These are phyloP conservation scores for Austrolebias charrua DNA, from an alignment of 2,797 vertebrate species.

Conservation along the genomic window DNA sequence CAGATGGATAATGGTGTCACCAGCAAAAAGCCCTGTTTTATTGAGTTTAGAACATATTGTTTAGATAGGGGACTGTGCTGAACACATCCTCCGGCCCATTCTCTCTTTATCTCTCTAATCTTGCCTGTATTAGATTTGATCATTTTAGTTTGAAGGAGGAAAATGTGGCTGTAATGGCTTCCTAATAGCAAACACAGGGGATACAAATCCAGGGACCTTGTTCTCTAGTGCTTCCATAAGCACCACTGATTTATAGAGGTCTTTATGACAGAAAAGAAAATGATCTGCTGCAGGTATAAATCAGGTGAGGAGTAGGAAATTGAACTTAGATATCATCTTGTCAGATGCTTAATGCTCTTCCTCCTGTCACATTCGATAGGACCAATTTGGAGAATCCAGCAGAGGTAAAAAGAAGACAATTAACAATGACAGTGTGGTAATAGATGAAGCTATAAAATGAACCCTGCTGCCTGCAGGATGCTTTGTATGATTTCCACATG, in stretches of 20 bases:
- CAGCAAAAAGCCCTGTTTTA: slow-evolving; percentile 94
- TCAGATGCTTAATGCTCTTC: slow-evolving; percentile 99
- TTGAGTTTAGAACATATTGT: slow-evolving; percentile 99
- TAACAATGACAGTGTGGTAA: slow-evolving; percentile 99
- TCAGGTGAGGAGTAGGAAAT: slow-evolving; percentile 99
- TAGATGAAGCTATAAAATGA: slow-evolving; percentile 99
- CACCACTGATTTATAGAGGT: slow-evolving; percentile 99
- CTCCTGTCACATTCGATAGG: slow-evolving; percentile 99
- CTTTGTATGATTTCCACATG: slow-evolving; percentile 99
- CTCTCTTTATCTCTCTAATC: slow-evolving; percentile 99
- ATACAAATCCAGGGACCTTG: slow-evolving; percentile 93
- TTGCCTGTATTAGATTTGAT: slow-evolving; percentile 99
- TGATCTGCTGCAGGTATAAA: slow-evolving; percentile 99
- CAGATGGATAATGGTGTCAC: slow-evolving; percentile 99
- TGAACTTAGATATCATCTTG: slow-evolving; percentile 99
- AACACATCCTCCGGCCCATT: slow-evolving; percentile 89
- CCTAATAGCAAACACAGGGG: slow-evolving; percentile 99
- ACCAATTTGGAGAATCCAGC: slow-evolving; percentile 99
- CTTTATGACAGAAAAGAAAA: slow-evolving; percentile 99
- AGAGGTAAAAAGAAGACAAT: slow-evolving; percentile 99
- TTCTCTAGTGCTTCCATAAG: slow-evolving; percentile 95
- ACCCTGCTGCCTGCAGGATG: slow-evolving; percentile 94
- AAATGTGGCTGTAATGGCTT: slow-evolving; percentile 99
- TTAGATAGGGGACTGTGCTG: slow-evolving; percentile 92
- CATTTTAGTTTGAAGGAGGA: slow-evolving; percentile 99